phyloP scores from a whole-genome alignment of 2,888 invertebrate genomes.

The Acleris laterana region DNA sequence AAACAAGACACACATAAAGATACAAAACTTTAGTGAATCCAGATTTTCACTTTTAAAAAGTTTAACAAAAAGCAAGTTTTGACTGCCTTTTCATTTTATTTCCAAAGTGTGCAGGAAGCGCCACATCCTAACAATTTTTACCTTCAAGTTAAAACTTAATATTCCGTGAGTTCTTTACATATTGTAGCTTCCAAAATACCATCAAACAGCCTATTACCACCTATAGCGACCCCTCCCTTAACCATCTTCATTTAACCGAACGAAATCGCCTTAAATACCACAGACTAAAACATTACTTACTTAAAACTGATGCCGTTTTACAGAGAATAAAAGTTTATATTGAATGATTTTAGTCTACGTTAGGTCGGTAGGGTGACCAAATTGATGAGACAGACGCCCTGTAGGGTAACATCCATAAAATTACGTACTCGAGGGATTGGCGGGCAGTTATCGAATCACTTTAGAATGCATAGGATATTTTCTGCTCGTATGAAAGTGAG shows the following conservation, averaged over 20 bases:
- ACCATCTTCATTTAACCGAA: conserved; percentile 2
- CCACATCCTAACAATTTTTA: no score
- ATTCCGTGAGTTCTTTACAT: background rate
- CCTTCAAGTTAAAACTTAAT: no score
- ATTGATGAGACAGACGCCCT: conserved; percentile 54
- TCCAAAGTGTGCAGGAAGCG: no score
- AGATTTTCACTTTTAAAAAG: no score
- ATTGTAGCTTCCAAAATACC: background rate
- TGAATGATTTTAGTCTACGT: conserved; percentile 1
- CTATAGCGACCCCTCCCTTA: conserved; percentile 6
- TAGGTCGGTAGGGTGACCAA: conserved; percentile 50
- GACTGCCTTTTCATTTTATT: no score
- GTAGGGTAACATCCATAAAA: conserved; percentile 65
- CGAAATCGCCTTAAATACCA: conserved; percentile 40
- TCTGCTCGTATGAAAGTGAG: conserved; percentile 54
- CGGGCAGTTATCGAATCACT: conserved; percentile 71
- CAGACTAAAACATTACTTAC: conserved; percentile 36
- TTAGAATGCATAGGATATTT: conserved; percentile 73
- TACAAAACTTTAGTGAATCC: no score
- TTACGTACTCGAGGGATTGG: conserved; percentile 61
- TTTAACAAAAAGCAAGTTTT: no score
- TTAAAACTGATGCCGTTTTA: background rate
- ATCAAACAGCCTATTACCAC: conserved; percentile 3
- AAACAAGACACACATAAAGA: no score
- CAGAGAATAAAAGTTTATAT: background rate